phyloP scores from a whole-genome alignment of 2,888 invertebrate genomes.

The Rhagophthalmus giganteus region DNA sequence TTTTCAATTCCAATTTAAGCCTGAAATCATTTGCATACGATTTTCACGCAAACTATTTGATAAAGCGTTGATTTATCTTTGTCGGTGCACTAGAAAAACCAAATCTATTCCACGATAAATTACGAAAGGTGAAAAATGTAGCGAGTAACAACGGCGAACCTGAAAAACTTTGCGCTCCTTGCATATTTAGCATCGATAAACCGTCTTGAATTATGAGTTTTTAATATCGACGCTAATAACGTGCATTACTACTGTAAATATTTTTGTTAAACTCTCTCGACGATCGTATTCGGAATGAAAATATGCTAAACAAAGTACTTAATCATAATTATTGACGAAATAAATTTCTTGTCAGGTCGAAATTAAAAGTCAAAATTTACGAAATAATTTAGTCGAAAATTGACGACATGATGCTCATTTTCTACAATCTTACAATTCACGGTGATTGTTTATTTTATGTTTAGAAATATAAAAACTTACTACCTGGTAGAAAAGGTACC shows the following conservation, averaged over 20 bases:
- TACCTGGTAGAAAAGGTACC: too few relatives aligned
- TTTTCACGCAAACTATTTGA: slow-evolving; percentile 8
- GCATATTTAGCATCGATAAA: slow-evolving; percentile 43
- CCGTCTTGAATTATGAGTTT: slow-evolving; percentile 50
- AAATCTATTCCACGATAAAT: slow-evolving; percentile 18
- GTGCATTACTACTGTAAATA: slow-evolving; percentile 35
- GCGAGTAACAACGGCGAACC: slow-evolving; percentile 25
- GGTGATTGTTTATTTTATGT: too few relatives aligned
- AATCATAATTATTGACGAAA: too few relatives aligned
- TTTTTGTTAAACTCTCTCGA: too few relatives aligned
- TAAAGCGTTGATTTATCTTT: slow-evolving; percentile 13
- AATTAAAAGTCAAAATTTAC: too few relatives aligned
- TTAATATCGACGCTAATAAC: slow-evolving; percentile 48
- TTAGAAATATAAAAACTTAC: too few relatives aligned
- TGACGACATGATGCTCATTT: too few relatives aligned
- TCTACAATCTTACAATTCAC: too few relatives aligned
- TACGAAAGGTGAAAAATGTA: slow-evolving; percentile 28
- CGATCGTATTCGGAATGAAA: too few relatives aligned
- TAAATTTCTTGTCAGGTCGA: too few relatives aligned
- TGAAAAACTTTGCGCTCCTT: slow-evolving; percentile 24
- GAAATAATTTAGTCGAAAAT: too few relatives aligned
- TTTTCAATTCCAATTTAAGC: neutral
- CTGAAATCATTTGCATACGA: neutral
- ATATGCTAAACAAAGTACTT: too few relatives aligned
- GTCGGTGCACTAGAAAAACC: slow-evolving; percentile 4